phyloP scores from a whole-genome alignment of 2,113 vertebrate genomes.

The Phrynosoma platyrhinos region DNA sequence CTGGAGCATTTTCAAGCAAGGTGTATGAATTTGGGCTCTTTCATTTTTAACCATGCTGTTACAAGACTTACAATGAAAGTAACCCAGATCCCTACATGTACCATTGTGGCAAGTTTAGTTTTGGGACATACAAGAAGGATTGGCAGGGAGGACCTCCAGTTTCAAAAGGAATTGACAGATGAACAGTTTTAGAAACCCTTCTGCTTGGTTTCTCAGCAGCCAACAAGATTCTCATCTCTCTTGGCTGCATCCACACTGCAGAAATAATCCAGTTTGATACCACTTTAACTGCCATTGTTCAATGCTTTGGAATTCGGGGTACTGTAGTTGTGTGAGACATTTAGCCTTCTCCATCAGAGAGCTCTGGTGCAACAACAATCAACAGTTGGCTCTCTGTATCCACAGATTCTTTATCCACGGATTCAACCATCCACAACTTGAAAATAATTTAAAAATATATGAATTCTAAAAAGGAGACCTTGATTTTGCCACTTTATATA shows the following conservation, averaged over 20 bases:
- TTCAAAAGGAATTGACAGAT: constrained; percentile 38
- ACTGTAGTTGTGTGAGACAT: too few relatives aligned
- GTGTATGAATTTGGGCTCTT: neutral
- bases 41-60: constrained; percentile 15
- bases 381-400: too few relatives aligned
- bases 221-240: constrained; percentile 32
- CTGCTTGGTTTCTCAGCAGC: constrained; percentile 8
- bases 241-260: constrained; percentile 34
- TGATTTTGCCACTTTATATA: too few relatives aligned
- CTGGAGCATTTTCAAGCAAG: neutral
- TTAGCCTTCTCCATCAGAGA: too few relatives aligned
- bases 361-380: too few relatives aligned
- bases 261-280: too few relatives aligned
- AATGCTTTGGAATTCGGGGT: too few relatives aligned
- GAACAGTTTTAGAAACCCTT: constrained; percentile 33
- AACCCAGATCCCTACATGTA: neutral
- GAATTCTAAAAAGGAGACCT: too few relatives aligned
- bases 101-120: neutral
- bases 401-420: too few relatives aligned
- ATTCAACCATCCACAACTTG: too few relatives aligned
- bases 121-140: constrained; percentile 31
- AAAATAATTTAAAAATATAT: too few relatives aligned
- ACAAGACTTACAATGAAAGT: neutral
- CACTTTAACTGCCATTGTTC: too few relatives aligned
- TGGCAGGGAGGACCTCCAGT: constrained; percentile 6